Percentiles rank a stretch among this genome's conserved stretches.
phyloP scores from a whole-genome alignment of 2,113 vertebrate species.

The Antigone vipio region DNA sequence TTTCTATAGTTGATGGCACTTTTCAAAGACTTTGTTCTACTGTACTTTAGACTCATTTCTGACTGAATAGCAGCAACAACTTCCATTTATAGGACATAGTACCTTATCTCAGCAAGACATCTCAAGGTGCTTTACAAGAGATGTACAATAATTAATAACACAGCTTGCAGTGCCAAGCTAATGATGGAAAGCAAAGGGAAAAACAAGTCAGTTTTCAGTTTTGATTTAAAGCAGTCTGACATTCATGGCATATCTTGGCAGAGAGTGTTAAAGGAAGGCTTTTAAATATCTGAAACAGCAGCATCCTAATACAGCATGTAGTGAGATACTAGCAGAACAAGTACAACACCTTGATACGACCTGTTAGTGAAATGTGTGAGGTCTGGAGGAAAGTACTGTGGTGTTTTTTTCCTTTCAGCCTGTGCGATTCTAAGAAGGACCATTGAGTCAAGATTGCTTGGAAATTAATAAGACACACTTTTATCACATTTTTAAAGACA shows the following conservation, averaged over 20 bases:
- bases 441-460: not conserved
- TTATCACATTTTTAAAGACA: not conserved
- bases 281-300: not conserved
- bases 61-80: not conserved
- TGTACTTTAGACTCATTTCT: not conserved
- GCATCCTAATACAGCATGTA: not conserved
- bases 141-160: conserved; percentile 37
- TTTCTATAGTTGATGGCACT: not conserved
- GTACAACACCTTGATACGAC: not conserved
- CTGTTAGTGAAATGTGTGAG: not conserved
- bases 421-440: not conserved
- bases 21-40: not conserved
- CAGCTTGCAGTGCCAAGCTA: conserved; percentile 9
- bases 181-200: conserved; percentile 25
- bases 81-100: not conserved
- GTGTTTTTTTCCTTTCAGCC: not conserved
- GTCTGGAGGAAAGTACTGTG: not conserved
- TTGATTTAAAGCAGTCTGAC: conserved; percentile 29
- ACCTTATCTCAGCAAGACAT: conserved; percentile 3
- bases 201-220: conserved; percentile 28
- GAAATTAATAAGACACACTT: not conserved
- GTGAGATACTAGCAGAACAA: not conserved
- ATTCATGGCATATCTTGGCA: not conserved
- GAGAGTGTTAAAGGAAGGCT: not conserved
- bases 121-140: conserved; percentile 39